Percentiles rank a stretch among this genome's conserved stretches.
Evolutionary conservation across 1,140 invertebrate species (phyloP).

Genomic region (Meloidogyne chitwoodi): DNA sequence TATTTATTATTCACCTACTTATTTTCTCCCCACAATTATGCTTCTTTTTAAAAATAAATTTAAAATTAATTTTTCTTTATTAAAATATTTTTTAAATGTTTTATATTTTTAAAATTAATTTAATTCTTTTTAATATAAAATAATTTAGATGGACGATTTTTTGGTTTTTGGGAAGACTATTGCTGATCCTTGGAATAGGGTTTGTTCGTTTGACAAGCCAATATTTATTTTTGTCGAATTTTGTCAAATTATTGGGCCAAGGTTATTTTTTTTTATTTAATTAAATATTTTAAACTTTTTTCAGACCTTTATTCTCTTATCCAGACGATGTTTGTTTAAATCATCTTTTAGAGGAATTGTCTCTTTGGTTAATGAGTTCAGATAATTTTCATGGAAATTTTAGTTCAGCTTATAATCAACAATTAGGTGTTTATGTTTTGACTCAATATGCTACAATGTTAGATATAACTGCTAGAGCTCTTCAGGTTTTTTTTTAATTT

Average conservation of each 20-base stretch:
- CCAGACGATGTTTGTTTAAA: slow-evolving; percentile 28
- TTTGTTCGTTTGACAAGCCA: slow-evolving; percentile 26
- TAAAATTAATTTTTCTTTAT: background rate
- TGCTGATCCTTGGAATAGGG: slow-evolving; percentile 42
- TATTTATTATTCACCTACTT: background rate
- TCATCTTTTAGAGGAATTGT: slow-evolving; percentile 37
- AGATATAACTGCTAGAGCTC: slow-evolving; percentile 49
- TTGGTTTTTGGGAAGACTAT: slow-evolving; percentile 38
- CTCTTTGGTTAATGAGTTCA: slow-evolving; percentile 52
- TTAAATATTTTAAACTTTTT: background rate
- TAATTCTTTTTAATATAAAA: background rate
- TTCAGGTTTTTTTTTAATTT: slow-evolving; percentile 34
- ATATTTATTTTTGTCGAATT: slow-evolving; percentile 44
- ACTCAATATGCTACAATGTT: slow-evolving; percentile 46
- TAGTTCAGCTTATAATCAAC: slow-evolving; percentile 43
- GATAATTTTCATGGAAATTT: slow-evolving; percentile 49
- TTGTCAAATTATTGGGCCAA: slow-evolving; percentile 29
- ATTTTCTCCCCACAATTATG: background rate
- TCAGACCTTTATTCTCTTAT: slow-evolving; percentile 35
- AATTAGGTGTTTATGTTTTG: slow-evolving; percentile 40
- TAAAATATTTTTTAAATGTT: background rate
- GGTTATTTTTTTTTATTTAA: slow-evolving; percentile 16
- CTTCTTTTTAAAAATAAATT: background rate
- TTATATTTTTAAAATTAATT: background rate
- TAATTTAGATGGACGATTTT: slow-evolving; percentile 30